Base-by-base conservation (phyloP, 1,140 invertebrate species). In the Diachasma alloeum region DNA sequence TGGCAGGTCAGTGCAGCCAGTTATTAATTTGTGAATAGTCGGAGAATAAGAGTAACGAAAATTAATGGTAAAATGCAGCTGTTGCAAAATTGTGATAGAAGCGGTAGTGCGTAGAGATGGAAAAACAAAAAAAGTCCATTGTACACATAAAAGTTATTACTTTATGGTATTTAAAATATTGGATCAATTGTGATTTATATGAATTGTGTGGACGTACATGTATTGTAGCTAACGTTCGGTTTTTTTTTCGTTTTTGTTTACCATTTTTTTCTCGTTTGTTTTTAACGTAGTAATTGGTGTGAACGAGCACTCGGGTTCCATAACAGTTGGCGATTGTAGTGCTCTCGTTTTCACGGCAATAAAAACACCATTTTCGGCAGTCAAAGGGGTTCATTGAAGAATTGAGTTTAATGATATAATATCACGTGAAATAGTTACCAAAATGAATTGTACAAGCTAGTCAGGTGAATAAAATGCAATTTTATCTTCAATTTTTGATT, bases 401-500 rank as follows among this genome's bases (percentile, higher is more conserved):
- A 63, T 63, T 63, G 22, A 63, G 24, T 63, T 53, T 53, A 17
- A 53, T 71, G 13, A 69, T 77, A 48, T 56, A 71, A 53, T 31
- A 72, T 68, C 73, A 68, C 59, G 59, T 17, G 44, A 59, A 66
- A 44, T 75, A 79, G 42, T 70, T 59, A 75, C 72, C 71, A 63
- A 63, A 79, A 79, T 77, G 19, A 74, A 79, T 74, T 79, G 75
- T 79, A 77, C 75, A 76, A 79, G 72, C 78, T 79, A 79, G 78
- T 79, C 75, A 75, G 75, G 72, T 74, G 75, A 79, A 77, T 79
- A 79, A 79, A 79, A 73, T 76, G 42, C 69, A 76, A 79, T 72
- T 79, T 79, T 75, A 79, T 76, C 78, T 76, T 75, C 69, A 74
- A 37, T 4, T 39, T 22, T 67, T 68, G 19, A 46, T 46, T 66